phyloP scores from a whole-genome alignment of 2,113 vertebrate genomes.

The Melospiza melodia region DNA sequence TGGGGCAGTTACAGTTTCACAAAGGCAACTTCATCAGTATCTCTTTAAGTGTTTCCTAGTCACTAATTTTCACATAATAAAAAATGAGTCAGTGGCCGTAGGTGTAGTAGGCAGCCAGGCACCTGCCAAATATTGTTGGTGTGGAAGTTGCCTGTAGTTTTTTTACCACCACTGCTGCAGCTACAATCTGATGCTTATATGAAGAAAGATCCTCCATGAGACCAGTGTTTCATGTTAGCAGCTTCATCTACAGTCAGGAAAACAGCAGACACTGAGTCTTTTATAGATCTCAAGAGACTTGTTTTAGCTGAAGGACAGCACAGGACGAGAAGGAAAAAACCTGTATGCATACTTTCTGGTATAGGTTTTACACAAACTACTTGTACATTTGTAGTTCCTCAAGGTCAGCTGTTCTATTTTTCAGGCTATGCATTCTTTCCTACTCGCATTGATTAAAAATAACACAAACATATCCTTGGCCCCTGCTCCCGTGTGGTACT shows the following conservation, averaged over 20 bases:
- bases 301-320: background rate
- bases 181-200: background rate
- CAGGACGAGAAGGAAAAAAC: background rate
- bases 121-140: background rate
- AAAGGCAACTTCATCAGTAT: background rate
- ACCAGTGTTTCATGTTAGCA: background rate
- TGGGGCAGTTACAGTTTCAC: background rate
- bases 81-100: background rate
- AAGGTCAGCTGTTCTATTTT: background rate
- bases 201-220: background rate
- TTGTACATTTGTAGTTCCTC: background rate
- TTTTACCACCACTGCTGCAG: background rate
- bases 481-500: fast-evolving
- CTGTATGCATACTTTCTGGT: background rate
- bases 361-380: background rate
- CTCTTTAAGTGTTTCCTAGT: background rate
- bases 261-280: background rate
- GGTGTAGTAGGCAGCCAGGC: background rate
- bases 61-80: background rate
- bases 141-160: background rate
- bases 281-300: background rate
- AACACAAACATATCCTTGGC: background rate
- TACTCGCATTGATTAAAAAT: background rate
- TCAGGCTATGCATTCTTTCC: background rate
- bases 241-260: background rate